These are phyloP conservation scores for Platorchestia sp. DNA, from an alignment of 1,140 invertebrate species.

Conservation along the genomic window DNA sequence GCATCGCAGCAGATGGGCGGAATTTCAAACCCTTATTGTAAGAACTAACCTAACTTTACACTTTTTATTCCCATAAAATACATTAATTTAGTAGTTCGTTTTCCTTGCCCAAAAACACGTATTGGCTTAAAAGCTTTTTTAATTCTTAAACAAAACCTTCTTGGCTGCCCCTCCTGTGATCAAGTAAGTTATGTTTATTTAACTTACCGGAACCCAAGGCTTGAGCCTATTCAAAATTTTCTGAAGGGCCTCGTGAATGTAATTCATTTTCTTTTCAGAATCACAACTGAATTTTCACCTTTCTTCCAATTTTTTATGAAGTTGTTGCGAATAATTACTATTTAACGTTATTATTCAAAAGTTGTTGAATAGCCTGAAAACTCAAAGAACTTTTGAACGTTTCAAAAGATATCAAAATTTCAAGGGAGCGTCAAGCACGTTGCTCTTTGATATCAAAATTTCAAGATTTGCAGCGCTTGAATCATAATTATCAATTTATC, in stretches of 20 bases:
- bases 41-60: neutral
- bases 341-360: too few species aligned
- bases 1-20: neutral
- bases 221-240: neutral
- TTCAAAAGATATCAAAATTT: too few species aligned
- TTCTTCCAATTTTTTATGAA: too few species aligned
- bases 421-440: too few species aligned
- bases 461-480: too few species aligned
- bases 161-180: neutral
- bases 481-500: too few species aligned
- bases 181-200: neutral
- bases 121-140: neutral
- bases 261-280: too few species aligned
- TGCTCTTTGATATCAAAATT: too few species aligned
- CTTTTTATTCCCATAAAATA: neutral
- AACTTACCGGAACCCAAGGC: neutral
- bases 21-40: neutral
- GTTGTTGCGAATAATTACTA: too few species aligned
- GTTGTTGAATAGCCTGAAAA: too few species aligned
- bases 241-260: neutral
- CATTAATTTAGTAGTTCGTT: neutral
- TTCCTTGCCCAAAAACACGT: neutral
- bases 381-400: too few species aligned
- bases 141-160: neutral
- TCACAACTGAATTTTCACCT: too few species aligned